Percentiles rank a stretch among this genome's conserved stretches.
These are phyloP conservation scores for Heliconius melpomene DNA, from an alignment of 1,140 invertebrate species.

Conservation along the genomic window DNA sequence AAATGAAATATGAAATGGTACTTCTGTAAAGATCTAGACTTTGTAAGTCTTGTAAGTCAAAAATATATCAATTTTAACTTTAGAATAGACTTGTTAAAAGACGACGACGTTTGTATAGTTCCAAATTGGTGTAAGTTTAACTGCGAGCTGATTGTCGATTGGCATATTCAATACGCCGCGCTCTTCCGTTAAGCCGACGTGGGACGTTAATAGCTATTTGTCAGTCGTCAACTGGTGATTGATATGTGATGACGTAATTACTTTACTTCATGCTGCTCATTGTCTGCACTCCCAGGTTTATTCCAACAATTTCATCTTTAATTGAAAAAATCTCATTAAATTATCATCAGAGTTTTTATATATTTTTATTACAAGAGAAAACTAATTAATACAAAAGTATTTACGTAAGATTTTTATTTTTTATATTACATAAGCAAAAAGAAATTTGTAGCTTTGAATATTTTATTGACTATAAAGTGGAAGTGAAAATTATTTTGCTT, in stretches of 20 bases:
- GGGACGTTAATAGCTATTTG: slow-evolving; percentile 73
- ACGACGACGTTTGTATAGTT: not conserved
- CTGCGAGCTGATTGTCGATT: slow-evolving; percentile 56
- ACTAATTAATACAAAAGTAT: not conserved
- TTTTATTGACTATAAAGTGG: not conserved
- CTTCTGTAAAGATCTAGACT: not conserved
- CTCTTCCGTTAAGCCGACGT: slow-evolving; percentile 53
- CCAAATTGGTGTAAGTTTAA: slow-evolving; percentile 57
- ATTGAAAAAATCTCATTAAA: not conserved
- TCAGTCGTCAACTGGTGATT: slow-evolving; percentile 64
- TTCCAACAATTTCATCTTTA: not conserved
- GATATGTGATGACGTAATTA: slow-evolving; percentile 70
- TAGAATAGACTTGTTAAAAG: not conserved
- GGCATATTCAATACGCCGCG: slow-evolving; percentile 44
- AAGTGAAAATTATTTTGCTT: not conserved
- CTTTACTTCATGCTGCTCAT: slow-evolving; percentile 32
- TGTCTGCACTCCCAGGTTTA: not conserved
- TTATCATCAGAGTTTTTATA: not conserved
- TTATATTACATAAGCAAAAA: not conserved
- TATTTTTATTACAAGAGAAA: not conserved
- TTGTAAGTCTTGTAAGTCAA: not conserved
- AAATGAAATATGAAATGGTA: slow-evolving; percentile 20
- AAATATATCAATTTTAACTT: not conserved
- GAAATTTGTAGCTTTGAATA: not conserved
- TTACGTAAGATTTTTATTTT: not conserved